Base-by-base conservation (phyloP, 2,113 vertebrate species). In the Corythornis vintsioides region DNA sequence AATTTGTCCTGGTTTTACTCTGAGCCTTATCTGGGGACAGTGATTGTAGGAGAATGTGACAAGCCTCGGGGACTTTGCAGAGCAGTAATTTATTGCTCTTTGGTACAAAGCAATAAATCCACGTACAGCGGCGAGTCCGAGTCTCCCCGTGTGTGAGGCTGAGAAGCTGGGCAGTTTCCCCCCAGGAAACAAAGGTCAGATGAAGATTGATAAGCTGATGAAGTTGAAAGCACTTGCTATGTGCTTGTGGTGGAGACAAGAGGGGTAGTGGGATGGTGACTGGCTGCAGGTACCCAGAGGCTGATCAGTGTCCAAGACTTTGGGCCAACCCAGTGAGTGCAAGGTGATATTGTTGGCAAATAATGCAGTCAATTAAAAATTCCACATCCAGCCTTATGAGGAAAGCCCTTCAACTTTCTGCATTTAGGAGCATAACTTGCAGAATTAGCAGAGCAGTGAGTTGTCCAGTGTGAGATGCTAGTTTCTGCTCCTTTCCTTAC, bases 71-170 rank as follows among this genome's bases (percentile, higher is more conserved):
- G 86, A 86, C 52, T n/a, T 69, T 60, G 70, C 89, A 89, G 94
- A 86, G 74, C 70, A 56, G 40, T 45, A 60, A 82, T 96, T 89
- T 48, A 91, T 91, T 85, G 78, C 47, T 89, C 81, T 92, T 75
- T 69, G 63, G 87, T 82, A 57, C 81, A 75, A 82, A 94, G 84
- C 89, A 40, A 65, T 92, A 87, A 87, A 92, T 92, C 84, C 66
- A 9, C 1, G 4, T 69, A 31, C 15, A 53, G 63, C 8, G 66
- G 59, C 71, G 45, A 71, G 31, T 45, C 66, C 31, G 63, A 53
- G 61, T 26, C 2, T 1, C 69, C 60, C 43, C 61, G 6, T 33
- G 10, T 4, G 22, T 48, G 72, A 74, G 35, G 40, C 67, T 69
- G 42, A 45, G 59, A 65, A 91, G 45, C 2, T 72, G 43, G 43